phyloP scores from a whole-genome alignment of 2,113 vertebrate species.

The Dasyprocta punctata region DNA sequence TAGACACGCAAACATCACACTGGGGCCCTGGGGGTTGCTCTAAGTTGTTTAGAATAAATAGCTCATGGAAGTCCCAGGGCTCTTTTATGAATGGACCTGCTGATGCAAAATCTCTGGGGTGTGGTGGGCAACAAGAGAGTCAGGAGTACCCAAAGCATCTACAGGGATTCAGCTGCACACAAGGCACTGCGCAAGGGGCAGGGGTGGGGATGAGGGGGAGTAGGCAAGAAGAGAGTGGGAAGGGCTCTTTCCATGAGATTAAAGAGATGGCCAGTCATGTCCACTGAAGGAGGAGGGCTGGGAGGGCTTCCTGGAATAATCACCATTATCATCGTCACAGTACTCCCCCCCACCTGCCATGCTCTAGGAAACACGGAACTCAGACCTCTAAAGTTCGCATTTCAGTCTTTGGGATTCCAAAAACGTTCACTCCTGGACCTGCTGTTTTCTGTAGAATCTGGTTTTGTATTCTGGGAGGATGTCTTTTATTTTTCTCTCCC shows the following conservation, averaged over 20 bases:
- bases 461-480: background rate
- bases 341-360: too few relatives aligned
- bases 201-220: background rate
- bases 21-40: slow-evolving; percentile 80
- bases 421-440: background rate
- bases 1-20: slow-evolving; percentile 86
- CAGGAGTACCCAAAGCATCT: background rate
- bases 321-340: background rate
- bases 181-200: rapidly evolving
- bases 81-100: slow-evolving; percentile 68
- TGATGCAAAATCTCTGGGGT: background rate
- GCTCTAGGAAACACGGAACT: background rate
- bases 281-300: background rate
- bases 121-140: background rate
- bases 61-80: slow-evolving; percentile 45
- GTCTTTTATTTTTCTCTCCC: background rate
- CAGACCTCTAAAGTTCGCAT: background rate
- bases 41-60: slow-evolving; percentile 87
- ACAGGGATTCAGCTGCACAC: background rate
- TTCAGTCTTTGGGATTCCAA: background rate
- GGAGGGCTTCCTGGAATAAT: background rate
- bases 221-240: background rate
- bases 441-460: background rate
- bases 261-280: background rate
- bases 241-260: background rate